Conservation (phyloP, 2,797 vertebrate genomes). For the Cetoscarus ocellatus region DNA sequence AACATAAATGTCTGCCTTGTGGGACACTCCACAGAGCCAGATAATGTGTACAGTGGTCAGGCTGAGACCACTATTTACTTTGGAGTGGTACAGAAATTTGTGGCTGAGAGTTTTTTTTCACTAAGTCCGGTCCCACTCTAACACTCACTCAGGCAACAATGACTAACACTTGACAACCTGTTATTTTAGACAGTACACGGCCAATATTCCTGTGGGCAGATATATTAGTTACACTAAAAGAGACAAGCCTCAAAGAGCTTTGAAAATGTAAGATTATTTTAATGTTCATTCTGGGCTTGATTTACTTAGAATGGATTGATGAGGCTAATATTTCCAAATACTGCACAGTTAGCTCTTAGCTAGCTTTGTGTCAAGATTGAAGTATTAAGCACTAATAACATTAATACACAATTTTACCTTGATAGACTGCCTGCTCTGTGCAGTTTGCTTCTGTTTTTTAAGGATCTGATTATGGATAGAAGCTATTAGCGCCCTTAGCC, state of each 20-base stretch:
- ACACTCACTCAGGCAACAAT: conserved; percentile 9
- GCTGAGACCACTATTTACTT: conserved; percentile 1
- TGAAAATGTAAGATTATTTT: neutral
- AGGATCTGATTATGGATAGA: too few relatives aligned
- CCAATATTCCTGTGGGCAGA: neutral
- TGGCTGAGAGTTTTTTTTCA: neutral
- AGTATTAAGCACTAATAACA: too few relatives aligned
- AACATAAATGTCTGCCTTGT: neutral
- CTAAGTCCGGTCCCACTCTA: neutral
- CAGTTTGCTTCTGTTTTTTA: too few relatives aligned
- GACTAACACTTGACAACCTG: neutral
- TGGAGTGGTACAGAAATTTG: neutral
- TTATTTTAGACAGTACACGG: neutral
- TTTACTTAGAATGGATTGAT: neutral
- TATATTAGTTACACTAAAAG: neutral
- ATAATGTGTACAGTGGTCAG: neutral
- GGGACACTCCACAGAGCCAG: neutral
- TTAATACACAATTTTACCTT: too few relatives aligned
- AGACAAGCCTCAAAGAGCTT: neutral
- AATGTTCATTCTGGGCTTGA: neutral
- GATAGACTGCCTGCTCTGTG: too few relatives aligned
- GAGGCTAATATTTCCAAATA: too few relatives aligned
- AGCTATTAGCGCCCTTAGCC: too few relatives aligned
- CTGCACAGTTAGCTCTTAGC: too few relatives aligned
- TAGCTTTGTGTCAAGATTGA: too few relatives aligned